These are phyloP conservation scores for Tetramorium simillimum DNA, from an alignment of 1,140 invertebrate species.

Conservation along the genomic window DNA sequence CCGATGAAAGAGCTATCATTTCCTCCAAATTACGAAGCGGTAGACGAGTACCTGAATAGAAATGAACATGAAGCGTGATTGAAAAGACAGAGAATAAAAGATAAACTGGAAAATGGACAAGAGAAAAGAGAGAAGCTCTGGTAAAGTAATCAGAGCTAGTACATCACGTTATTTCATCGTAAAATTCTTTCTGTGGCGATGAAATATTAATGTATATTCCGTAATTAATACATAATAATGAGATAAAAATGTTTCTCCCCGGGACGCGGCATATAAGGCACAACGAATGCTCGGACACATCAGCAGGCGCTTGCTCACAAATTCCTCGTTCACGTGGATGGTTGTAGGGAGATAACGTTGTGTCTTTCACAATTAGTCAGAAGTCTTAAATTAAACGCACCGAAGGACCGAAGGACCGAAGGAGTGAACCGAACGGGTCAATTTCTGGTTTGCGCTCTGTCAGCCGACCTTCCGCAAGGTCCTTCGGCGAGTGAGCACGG, in stretches of 20 bases:
- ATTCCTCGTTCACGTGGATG: background rate
- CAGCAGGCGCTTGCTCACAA: background rate
- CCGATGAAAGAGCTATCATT: slow-evolving; percentile 16
- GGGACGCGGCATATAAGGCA: background rate
- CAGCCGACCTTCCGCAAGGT: slow-evolving; percentile 70
- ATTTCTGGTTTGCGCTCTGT: background rate
- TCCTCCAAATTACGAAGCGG: background rate
- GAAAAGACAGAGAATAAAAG: background rate
- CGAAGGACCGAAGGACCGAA: no score
- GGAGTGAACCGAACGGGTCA: slow-evolving; percentile 30
- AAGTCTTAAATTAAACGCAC: background rate
- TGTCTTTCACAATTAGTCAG: background rate
- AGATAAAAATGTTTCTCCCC: no score
- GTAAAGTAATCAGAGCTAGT: background rate
- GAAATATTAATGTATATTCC: no score
- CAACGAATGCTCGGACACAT: background rate
- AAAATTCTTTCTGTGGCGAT: no score
- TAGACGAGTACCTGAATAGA: background rate
- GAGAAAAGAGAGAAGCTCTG: no score
- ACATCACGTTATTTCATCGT: no score
- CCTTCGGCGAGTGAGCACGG: slow-evolving; percentile 13
- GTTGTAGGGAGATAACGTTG: background rate
- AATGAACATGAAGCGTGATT: background rate
- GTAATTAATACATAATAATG: no score
- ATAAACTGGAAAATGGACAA: background rate